Evolutionary conservation across 1,140 invertebrate species (phyloP).

Genomic region (Saxidomus purpurata): DNA sequence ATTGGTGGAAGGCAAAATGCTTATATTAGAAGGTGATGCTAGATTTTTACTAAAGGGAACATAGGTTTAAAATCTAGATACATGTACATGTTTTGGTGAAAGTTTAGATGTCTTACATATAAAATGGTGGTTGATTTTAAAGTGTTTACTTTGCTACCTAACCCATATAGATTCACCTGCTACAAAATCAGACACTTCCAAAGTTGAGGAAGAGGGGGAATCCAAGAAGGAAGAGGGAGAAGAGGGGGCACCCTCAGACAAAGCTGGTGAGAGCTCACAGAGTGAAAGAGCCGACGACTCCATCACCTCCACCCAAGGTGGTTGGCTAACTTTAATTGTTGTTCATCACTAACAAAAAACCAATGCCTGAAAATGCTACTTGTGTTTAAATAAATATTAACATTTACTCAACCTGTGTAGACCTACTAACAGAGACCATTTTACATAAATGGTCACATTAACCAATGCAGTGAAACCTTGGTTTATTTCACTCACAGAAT

Average conservation of each 20-base stretch:
- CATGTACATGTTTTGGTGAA: not conserved
- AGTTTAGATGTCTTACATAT: not conserved
- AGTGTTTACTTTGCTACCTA: conserved; percentile 21
- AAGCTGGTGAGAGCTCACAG: conserved; percentile 53
- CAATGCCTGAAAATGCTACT: not conserved
- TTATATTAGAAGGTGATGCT: too few species aligned
- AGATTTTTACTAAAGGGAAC: too few species aligned
- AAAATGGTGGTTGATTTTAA: conserved; percentile 3
- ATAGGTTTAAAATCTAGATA: too few species aligned
- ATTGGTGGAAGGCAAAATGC: too few species aligned
- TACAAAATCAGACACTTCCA: conserved; percentile 42
- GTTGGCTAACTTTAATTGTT: conserved; percentile 32
- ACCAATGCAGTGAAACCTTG: too few species aligned
- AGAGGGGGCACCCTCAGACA: not conserved
- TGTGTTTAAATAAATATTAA: too few species aligned
- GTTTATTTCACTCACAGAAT: too few species aligned
- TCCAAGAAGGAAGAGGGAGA: conserved; percentile 23
- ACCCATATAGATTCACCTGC: conserved; percentile 35
- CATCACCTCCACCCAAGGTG: conserved; percentile 54
- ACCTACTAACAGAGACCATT: too few species aligned
- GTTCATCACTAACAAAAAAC: conserved; percentile 4
- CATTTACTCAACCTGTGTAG: too few species aligned
- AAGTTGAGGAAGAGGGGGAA: conserved; percentile 44
- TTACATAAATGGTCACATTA: too few species aligned
- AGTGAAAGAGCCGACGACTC: conserved; percentile 52